A percentile compares a stretch with the other conserved stretches of the same genome.
Evolutionary conservation across 2,113 vertebrate species (phyloP).

Genomic region (Mastomys coucha): DNA sequence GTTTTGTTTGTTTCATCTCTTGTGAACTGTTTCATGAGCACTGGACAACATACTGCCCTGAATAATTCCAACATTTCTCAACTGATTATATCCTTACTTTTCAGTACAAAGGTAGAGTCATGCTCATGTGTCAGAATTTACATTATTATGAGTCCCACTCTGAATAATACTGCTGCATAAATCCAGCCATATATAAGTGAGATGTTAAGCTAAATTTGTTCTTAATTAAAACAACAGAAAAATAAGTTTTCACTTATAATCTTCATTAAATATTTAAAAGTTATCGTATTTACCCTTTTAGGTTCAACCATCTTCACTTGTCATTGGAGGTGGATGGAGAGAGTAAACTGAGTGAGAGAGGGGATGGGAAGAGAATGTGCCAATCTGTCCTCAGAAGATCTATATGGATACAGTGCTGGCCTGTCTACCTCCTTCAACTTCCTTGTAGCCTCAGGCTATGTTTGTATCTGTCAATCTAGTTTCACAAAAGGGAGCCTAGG

Average conservation of each 20-base stretch:
- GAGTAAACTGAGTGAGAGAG: too few relatives aligned
- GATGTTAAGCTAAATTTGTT: not conserved
- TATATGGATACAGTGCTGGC: too few relatives aligned
- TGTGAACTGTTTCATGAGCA: not conserved
- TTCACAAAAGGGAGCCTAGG: too few relatives aligned
- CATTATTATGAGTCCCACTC: not conserved
- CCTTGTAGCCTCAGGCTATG: too few relatives aligned
- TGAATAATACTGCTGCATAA: not conserved
- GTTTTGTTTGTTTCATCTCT: not conserved
- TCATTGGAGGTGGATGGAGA: too few relatives aligned
- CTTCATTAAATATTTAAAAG: not conserved
- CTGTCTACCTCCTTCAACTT: too few relatives aligned
- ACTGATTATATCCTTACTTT: not conserved
- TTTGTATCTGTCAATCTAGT: too few relatives aligned
- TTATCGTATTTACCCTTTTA: too few relatives aligned
- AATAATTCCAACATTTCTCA: not conserved
- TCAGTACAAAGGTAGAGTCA: not conserved
- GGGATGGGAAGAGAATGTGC: too few relatives aligned
- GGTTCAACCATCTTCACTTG: too few relatives aligned
- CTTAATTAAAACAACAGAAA: not conserved
- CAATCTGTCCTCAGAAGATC: too few relatives aligned
- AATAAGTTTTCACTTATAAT: not conserved
- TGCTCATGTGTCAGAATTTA: not conserved
- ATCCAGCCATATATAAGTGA: not conserved
- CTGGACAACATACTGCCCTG: not conserved